phyloP scores from a whole-genome alignment of 2,113 vertebrate species.

The Callorhinus ursinus region DNA sequence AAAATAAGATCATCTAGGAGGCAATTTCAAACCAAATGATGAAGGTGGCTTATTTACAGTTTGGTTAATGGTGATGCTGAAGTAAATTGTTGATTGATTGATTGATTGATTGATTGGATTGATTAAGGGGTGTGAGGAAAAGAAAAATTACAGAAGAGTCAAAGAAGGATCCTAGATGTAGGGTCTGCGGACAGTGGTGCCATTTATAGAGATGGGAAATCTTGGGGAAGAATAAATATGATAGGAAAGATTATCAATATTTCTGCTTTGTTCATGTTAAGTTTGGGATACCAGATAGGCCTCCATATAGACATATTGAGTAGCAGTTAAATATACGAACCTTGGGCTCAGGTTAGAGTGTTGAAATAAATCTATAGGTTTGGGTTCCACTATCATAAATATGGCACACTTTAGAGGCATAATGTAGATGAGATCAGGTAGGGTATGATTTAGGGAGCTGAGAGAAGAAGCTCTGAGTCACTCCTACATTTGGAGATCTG shows the following conservation, averaged over 20 bases:
- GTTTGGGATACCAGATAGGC: neutral
- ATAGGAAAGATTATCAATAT: neutral
- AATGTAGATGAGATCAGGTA: neutral
- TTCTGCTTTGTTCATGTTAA: neutral
- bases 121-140: neutral
- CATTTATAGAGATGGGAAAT: neutral
- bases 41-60: neutral
- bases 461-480: neutral
- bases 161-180: neutral
- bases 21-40: neutral
- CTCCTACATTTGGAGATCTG: neutral
- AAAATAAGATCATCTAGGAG: neutral
- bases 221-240: neutral
- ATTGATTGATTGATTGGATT: no score
- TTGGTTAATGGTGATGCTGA: neutral
- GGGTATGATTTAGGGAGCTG: neutral
- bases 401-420: neutral
- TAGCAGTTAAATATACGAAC: neutral
- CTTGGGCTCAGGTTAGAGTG: neutral
- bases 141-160: neutral
- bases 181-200: neutral
- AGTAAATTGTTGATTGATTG: neutral
- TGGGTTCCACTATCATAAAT: neutral
- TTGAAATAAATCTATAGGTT: neutral
- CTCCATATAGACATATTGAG: neutral